These are phyloP conservation scores for Lepidurus couesii DNA, from an alignment of 1,140 invertebrate genomes.

Conservation along the genomic window DNA sequence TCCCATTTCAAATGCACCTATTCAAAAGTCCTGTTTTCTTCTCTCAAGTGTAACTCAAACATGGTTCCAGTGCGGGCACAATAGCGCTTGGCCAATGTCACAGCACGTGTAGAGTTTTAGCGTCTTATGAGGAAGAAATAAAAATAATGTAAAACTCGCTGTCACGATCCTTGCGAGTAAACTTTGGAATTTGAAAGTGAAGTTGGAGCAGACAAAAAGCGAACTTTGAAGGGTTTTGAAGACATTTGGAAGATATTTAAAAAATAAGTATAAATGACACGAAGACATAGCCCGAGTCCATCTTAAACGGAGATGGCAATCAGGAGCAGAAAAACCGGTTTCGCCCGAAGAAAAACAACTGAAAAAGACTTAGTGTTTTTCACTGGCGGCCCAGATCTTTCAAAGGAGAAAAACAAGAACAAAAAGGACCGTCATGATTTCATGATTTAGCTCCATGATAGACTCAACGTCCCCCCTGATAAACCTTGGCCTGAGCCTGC, in stretches of 20 bases:
- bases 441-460: not conserved
- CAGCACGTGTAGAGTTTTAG: not conserved
- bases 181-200: not conserved
- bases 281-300: too few species aligned
- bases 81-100: not conserved
- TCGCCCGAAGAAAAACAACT: not conserved
- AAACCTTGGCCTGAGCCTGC: not conserved
- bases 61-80: not conserved
- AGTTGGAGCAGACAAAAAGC: too few species aligned
- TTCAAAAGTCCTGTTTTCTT: too few species aligned
- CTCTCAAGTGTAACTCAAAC: not conserved
- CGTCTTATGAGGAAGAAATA: not conserved
- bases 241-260: too few species aligned
- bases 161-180: not conserved
- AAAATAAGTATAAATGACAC: not conserved
- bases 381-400: not conserved
- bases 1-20: too few species aligned
- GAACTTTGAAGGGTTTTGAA: too few species aligned
- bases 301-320: not conserved
- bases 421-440: not conserved
- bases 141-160: not conserved
- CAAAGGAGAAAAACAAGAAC: not conserved
- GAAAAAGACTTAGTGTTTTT: not conserved
- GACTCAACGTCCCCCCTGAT: not conserved
- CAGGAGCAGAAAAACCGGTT: not conserved